Base-by-base conservation (phyloP, 2,888 invertebrate genomes). In the Cheilosia soror region DNA sequence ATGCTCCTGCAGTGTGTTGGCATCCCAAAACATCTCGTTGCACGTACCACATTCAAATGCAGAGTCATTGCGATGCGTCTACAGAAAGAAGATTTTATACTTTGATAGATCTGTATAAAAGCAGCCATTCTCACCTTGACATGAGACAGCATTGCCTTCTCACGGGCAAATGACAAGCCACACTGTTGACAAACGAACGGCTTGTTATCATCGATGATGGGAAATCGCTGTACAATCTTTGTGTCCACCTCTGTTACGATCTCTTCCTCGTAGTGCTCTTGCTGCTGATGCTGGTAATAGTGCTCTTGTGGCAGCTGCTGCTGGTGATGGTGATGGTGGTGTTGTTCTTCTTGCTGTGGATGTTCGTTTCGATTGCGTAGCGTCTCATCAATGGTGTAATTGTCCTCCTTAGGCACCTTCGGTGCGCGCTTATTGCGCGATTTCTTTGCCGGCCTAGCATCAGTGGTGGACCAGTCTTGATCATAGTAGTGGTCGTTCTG, bases 121-220 rank as follows among this genome's bases (percentile, higher is more conserved):
- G 11, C 37, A 4, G 11, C 4, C 42, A 29, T 2, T 11, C 66
- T 90, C 83, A 94, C 94, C 92, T 94, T 93, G 0, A 95, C 93
- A 90, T 97, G 97, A 0, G 96, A 96, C 69, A 95, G 95, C 29
- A 97, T 92, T 0, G 97, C 97, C 89, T 97, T 97, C 90, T 97
- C 96, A 65, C 97, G 93, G 0, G 96, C 96, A 92, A 97, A 96
- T 5, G 95, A 95, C 72, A 97, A 94, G 0, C 93, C 96, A 89
- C 96, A 96, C 87, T 94, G 94, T 88, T 95, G 95, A 88, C 97
- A 97, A 0, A 96, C 97, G 89, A 97, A 97, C 0, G 97, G 96
- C 79, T 96, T 95, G 47, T 95, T 93, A 0, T 96, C 95, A 92
- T 96, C 96, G 0, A 94, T 93, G 13, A 95, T 92, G 0, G 95